Conservation (phyloP, 2,888 invertebrate genomes). For the Flexamia atlantica region DNA sequence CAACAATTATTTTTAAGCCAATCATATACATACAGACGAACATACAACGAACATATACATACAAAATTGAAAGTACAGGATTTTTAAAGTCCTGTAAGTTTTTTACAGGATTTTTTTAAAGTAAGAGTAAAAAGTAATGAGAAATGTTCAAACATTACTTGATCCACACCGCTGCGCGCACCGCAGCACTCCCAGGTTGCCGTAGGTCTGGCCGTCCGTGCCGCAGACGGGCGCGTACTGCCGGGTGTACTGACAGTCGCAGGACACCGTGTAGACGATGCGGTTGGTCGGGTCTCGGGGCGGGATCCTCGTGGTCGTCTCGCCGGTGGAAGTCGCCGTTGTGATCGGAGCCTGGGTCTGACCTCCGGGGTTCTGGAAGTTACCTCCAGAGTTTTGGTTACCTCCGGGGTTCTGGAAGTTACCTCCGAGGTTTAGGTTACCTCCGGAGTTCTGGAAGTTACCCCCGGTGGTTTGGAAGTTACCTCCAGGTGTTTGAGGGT, state of each 20-base stretch:
- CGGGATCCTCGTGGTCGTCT: slow-evolving; percentile 22
- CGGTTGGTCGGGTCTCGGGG: slow-evolving; percentile 31
- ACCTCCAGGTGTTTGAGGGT: not conserved
- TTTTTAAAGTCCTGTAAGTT: too few species aligned
- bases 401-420: too few species aligned
- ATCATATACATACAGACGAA: too few species aligned
- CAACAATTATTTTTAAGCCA: too few species aligned
- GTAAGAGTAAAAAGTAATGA: too few species aligned
- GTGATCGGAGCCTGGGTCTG: not conserved
- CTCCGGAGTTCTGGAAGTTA: too few species aligned
- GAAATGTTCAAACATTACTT: not conserved
- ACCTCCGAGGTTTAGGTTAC: too few species aligned
- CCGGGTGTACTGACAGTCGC: slow-evolving; percentile 80
- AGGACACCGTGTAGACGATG: slow-evolving; percentile 72
- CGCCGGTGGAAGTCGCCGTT: not conserved
- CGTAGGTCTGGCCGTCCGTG: slow-evolving; percentile 83
- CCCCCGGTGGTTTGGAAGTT: too few species aligned
- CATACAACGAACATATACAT: too few species aligned
- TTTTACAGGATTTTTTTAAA: too few species aligned
- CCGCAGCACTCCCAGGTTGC: slow-evolving; percentile 86
- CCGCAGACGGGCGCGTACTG: slow-evolving; percentile 80
- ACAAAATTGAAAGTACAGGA: too few species aligned
- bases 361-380: not conserved
- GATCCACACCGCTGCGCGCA: slow-evolving; percentile 70
- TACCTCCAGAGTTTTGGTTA: not conserved